Conservation (phyloP, 2,113 vertebrate species). For the Crotophaga sulcirostris region DNA sequence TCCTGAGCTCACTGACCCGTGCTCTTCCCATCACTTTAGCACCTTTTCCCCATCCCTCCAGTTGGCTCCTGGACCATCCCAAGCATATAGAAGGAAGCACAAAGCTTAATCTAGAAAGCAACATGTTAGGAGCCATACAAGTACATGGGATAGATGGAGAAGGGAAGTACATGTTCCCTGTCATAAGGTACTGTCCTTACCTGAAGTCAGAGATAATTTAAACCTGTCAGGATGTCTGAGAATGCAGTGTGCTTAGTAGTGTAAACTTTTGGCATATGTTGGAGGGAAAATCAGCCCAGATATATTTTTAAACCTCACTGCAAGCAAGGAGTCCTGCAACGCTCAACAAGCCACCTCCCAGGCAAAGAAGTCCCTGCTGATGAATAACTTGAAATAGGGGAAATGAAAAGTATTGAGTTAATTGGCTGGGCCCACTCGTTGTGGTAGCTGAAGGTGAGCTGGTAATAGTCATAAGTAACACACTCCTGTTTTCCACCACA, state of each 20-base stretch:
- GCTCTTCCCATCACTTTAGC: background rate
- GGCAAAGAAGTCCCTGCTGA: background rate
- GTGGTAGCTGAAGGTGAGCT: background rate
- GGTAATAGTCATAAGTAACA: background rate
- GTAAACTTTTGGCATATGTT: rapidly evolving
- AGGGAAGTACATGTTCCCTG: background rate
- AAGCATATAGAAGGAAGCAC: background rate
- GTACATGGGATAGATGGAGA: background rate
- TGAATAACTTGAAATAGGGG: background rate
- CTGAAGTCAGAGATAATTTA: background rate
- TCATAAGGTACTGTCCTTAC: background rate
- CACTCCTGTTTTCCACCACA: background rate
- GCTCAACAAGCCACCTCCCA: background rate
- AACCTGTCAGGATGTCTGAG: background rate
- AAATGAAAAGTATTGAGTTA: background rate
- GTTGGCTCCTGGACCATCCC: too few relatives aligned
- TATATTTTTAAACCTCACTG: background rate
- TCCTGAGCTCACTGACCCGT: background rate
- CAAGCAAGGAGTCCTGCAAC: background rate
- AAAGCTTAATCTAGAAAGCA: background rate
- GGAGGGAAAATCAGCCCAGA: background rate
- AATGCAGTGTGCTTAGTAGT: background rate
- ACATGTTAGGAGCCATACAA: rapidly evolving
- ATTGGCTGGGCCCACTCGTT: background rate
- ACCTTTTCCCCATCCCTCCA: background rate